Evolutionary conservation across 2,888 invertebrate genomes (phyloP).

Genomic region (Drosophila vallismaia): DNA sequence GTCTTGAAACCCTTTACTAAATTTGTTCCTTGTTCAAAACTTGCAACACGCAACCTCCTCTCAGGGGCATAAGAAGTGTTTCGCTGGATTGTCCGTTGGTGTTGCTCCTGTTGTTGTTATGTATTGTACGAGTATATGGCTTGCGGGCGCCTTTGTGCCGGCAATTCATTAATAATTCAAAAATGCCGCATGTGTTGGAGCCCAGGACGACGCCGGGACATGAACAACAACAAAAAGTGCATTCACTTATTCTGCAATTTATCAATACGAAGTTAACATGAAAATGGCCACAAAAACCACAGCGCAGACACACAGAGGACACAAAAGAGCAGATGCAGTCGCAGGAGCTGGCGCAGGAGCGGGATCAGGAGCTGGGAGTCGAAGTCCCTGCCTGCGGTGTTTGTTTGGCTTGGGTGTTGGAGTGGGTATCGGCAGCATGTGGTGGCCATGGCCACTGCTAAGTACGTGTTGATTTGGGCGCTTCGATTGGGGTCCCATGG

Average conservation of each 20-base stretch:
- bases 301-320: slow-evolving; percentile 31
- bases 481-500: slow-evolving; percentile 57
- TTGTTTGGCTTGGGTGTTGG: slow-evolving; percentile 21
- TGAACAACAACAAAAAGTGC: slow-evolving; percentile 47
- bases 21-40: slow-evolving; percentile 43
- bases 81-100: slow-evolving; percentile 9
- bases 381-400: slow-evolving; percentile 31
- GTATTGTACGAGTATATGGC: slow-evolving; percentile 34
- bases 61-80: neutral
- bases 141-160: slow-evolving; percentile 65
- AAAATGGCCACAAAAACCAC: slow-evolving; percentile 55
- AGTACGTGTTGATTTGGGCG: slow-evolving; percentile 72
- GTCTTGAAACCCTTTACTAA: slow-evolving; percentile 44
- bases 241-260: slow-evolving; percentile 78
- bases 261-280: slow-evolving; percentile 64
- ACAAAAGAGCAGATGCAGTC: slow-evolving; percentile 23
- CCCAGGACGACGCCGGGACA: slow-evolving; percentile 30
- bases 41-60: slow-evolving; percentile 56
- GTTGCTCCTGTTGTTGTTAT: slow-evolving; percentile 25
- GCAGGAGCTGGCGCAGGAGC: neutral
- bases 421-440: slow-evolving; percentile 42
- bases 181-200: slow-evolving; percentile 72
- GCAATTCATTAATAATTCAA: slow-evolving; percentile 80
- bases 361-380: neutral
- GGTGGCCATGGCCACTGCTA: slow-evolving; percentile 56